Evolutionary conservation across 1,140 invertebrate genomes (phyloP).

Genomic region (Delia radicum): DNA sequence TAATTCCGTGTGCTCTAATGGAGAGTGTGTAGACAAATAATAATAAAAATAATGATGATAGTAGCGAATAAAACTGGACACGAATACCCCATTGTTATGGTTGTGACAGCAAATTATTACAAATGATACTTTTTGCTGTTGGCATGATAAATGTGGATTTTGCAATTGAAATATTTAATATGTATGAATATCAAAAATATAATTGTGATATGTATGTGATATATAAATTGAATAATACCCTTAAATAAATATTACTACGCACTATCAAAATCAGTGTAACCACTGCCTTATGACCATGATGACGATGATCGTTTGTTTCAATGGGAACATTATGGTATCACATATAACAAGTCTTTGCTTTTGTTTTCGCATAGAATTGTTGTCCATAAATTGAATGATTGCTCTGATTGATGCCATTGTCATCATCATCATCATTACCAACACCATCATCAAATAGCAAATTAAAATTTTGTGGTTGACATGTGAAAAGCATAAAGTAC

Average conservation of each 20-base stretch:
- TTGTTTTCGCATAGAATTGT: background rate
- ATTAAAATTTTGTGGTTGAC: background rate
- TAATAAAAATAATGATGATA: background rate
- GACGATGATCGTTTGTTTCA: background rate
- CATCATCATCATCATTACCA: background rate
- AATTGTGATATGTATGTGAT: background rate
- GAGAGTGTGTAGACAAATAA: too few species aligned
- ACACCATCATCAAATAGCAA: background rate
- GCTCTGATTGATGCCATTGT: too few species aligned
- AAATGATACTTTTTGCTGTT: background rate
- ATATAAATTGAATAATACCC: background rate
- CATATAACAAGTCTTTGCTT: background rate
- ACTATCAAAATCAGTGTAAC: background rate
- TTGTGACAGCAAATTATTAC: background rate
- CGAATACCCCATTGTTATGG: background rate
- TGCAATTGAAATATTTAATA: background rate
- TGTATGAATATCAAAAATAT: background rate
- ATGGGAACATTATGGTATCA: too few species aligned
- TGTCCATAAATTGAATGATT: conserved; percentile 16
- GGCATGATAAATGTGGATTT: background rate
- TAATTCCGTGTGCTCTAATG: background rate
- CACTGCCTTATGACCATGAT: background rate
- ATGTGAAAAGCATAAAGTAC: background rate
- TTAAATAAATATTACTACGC: background rate
- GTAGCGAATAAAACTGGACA: background rate